Evolutionary conservation across 1,140 invertebrate genomes (phyloP).

Genomic region (Paraescarpia echinospica): DNA sequence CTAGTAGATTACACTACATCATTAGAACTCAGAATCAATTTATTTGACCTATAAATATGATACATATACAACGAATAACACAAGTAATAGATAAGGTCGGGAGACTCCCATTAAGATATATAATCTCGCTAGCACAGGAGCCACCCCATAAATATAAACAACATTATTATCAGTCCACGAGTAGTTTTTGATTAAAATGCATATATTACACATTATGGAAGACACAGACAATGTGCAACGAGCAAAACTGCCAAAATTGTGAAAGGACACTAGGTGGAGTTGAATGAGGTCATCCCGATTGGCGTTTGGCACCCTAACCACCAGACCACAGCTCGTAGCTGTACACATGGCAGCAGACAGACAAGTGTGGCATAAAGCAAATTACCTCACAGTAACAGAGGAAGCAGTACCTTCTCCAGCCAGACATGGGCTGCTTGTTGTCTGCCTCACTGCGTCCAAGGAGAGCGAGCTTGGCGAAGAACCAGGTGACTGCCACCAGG

Average conservation of each 20-base stretch:
- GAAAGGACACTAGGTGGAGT: not conserved
- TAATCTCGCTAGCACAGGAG: too few relatives aligned
- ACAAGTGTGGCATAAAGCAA: not conserved
- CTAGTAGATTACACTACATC: too few relatives aligned
- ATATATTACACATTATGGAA: not conserved
- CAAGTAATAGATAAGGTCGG: too few relatives aligned
- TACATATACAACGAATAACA: too few relatives aligned
- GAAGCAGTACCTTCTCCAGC: conserved; percentile 51
- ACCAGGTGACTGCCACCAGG: conserved; percentile 42
- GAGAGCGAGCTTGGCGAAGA: conserved; percentile 43
- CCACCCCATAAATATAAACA: too few relatives aligned
- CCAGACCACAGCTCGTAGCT: not conserved
- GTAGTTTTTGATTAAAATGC: too few relatives aligned
- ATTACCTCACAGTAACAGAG: not conserved
- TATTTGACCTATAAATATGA: too few relatives aligned
- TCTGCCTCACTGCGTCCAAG: conserved; percentile 45
- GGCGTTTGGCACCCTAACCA: not conserved
- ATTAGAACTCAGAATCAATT: too few relatives aligned
- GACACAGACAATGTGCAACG: not conserved
- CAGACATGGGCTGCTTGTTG: conserved; percentile 45
- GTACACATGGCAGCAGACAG: not conserved
- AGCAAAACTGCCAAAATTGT: not conserved
- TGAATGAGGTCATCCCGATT: not conserved
- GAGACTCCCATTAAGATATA: too few relatives aligned
- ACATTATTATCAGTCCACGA: too few relatives aligned